A percentile compares a stretch with the other conserved stretches of the same genome.
Evolutionary conservation across 2,797 vertebrate species (phyloP).

Genomic region (Artibeus lituratus): DNA sequence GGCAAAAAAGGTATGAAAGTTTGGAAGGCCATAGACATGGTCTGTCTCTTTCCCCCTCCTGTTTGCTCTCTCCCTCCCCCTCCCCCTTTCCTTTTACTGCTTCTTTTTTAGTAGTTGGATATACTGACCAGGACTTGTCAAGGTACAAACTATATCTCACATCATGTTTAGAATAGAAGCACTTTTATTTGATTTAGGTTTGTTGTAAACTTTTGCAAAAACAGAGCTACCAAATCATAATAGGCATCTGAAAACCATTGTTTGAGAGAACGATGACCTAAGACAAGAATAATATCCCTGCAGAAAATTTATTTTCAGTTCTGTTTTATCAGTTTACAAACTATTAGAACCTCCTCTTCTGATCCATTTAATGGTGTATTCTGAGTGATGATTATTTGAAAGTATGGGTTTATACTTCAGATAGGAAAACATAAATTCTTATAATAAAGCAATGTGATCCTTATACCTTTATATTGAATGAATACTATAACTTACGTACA

Average conservation of each 20-base stretch:
- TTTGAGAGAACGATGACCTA: background rate
- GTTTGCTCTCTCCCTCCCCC: background rate
- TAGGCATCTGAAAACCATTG: background rate
- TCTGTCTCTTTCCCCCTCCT: background rate
- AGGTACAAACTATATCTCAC: background rate
- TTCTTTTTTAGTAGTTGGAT: background rate
- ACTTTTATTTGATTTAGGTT: background rate
- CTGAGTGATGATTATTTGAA: background rate
- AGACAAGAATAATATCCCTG: background rate
- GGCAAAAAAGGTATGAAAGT: background rate
- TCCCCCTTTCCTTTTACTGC: background rate
- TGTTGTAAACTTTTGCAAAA: background rate
- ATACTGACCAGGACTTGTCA: background rate
- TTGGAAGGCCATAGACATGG: accelerated
- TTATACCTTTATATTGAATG: background rate
- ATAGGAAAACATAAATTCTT: background rate
- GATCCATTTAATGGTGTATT: background rate
- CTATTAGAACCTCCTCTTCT: background rate
- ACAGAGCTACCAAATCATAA: background rate
- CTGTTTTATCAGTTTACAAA: background rate
- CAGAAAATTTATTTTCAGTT: background rate
- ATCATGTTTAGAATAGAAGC: background rate
- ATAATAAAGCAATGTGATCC: background rate
- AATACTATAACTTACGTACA: background rate
- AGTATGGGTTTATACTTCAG: background rate